A percentile compares a stretch with the other conserved stretches of the same genome.
These are phyloP conservation scores for Hipparchia sbordonii DNA, from an alignment of 2,888 invertebrate species.

Conservation along the genomic window DNA sequence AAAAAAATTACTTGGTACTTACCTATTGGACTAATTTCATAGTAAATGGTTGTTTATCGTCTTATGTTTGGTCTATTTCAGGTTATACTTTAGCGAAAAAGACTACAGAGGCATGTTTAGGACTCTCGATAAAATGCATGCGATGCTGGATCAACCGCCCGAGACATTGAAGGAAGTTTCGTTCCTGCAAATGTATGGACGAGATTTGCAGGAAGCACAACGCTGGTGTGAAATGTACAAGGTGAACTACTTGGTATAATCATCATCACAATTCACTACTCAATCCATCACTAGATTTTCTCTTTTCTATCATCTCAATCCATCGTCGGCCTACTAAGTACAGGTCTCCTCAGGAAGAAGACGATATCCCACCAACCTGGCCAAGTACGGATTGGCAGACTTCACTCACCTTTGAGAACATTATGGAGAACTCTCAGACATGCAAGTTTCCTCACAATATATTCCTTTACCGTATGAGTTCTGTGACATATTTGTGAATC, in stretches of 20 bases:
- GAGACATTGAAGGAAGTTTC: conserved; percentile 98
- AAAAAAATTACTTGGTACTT: not conserved
- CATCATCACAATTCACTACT: too few relatives aligned
- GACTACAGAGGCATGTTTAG: conserved; percentile 98
- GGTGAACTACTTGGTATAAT: conserved; percentile 49
- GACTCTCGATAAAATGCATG: conserved; percentile 96
- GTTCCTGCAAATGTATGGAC: conserved; percentile 98
- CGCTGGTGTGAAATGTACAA: conserved; percentile 97
- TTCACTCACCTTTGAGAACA: too few relatives aligned
- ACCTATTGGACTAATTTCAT: not conserved
- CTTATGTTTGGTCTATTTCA: conserved; percentile 41
- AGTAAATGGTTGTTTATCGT: not conserved
- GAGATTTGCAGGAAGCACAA: conserved; percentile 96
- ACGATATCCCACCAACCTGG: too few relatives aligned
- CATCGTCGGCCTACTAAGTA: too few relatives aligned
- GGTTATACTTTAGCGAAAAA: conserved; percentile 98
- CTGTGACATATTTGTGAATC: too few relatives aligned
- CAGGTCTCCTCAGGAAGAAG: too few relatives aligned
- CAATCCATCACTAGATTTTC: too few relatives aligned
- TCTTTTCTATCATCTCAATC: too few relatives aligned
- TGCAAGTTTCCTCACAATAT: too few relatives aligned
- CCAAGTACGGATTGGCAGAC: too few relatives aligned
- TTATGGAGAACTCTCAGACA: too few relatives aligned
- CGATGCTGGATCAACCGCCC: conserved; percentile 95
- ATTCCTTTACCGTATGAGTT: too few relatives aligned